Evolutionary conservation across 2,797 vertebrate genomes (phyloP), one percentile per base, ranked within the genome.

Genomic region (Tapera naevia): DNA sequence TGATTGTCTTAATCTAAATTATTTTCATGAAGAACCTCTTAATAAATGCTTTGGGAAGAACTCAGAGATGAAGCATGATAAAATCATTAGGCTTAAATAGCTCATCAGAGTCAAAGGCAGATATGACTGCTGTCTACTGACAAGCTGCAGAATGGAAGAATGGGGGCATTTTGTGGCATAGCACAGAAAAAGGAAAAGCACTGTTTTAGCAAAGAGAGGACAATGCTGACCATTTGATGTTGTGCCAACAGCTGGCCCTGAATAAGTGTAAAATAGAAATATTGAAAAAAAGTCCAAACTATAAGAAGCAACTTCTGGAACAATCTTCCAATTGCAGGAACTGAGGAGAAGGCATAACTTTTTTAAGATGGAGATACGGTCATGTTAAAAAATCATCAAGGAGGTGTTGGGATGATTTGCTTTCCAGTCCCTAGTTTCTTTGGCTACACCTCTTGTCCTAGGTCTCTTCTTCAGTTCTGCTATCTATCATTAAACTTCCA

Each of bases 1-100:
- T 45, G 61, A 80, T 95, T 90, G 60, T 74, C 88, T 91, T 85
- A 94, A 91, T 95, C 80, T 95, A 46, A 88, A 91, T 65, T 94
- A 87, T 96, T 95, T 93, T 89, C 27, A 41, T 27, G 51, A 89
- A 92, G 65, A 83, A 79, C 43, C 35, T 88, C 8, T 0, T 66
- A 86, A 72, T 80, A 91, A 75, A 62, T 79, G 75, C 58, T 86
- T 94, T 66, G 62, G 85, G 89, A 89, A 86, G 70, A 91, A 48
- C 62, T 91, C 14, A 0, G 88, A 92, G 92, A 56, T 18, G 19
- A 74, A 80, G 66, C 2, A 0, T 91, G 90, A 94, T 93, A 94
- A 95, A 94, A 86, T 86, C 45, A 13, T 81, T 73, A 84, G 57
- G 66, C 70, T 89, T 81, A 79, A 75, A 69, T 84, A 86, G 79